phyloP scores from a whole-genome alignment of 2,888 invertebrate species.

The Cryptophagus acutangulus region DNA sequence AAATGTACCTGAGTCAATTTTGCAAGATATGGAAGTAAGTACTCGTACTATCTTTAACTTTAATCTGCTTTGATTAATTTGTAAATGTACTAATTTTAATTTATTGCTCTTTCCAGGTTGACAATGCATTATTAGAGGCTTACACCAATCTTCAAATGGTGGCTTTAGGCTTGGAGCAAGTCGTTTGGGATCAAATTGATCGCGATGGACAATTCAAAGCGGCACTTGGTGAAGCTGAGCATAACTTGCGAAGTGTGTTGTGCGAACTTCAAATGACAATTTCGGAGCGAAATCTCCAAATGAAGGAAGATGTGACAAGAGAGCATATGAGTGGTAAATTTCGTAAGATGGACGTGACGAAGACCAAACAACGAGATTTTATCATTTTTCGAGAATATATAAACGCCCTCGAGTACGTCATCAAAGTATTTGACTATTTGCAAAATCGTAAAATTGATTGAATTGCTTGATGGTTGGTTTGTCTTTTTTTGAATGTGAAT shows the following conservation, averaged over 20 bases:
- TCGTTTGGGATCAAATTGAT: slow-evolving; percentile 57
- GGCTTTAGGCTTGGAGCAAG: slow-evolving; percentile 65
- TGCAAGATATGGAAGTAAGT: slow-evolving; percentile 49
- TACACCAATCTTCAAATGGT: slow-evolving; percentile 66
- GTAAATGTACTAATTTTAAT: background rate
- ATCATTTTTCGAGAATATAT: slow-evolving; percentile 61
- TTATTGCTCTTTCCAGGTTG: slow-evolving; percentile 46
- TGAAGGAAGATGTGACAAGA: slow-evolving; percentile 49
- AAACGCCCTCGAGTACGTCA: slow-evolving; percentile 56
- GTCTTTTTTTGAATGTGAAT: too few relatives aligned
- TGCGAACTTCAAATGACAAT: slow-evolving; percentile 64
- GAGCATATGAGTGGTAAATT: slow-evolving; percentile 47
- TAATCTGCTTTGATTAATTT: too few relatives aligned
- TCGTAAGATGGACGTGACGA: slow-evolving; percentile 45
- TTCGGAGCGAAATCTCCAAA: slow-evolving; percentile 50
- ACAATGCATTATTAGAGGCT: slow-evolving; percentile 53
- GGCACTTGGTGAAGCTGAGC: slow-evolving; percentile 57
- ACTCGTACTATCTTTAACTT: too few relatives aligned
- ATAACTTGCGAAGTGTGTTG: slow-evolving; percentile 58
- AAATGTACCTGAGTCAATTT: slow-evolving; percentile 42
- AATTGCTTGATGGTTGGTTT: background rate
- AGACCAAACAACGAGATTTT: slow-evolving; percentile 55
- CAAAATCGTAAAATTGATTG: slow-evolving; percentile 6
- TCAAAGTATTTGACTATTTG: slow-evolving; percentile 50
- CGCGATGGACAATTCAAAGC: slow-evolving; percentile 41